Base-by-base conservation (phyloP, 2,113 vertebrate genomes). In the Hydropotes inermis region DNA sequence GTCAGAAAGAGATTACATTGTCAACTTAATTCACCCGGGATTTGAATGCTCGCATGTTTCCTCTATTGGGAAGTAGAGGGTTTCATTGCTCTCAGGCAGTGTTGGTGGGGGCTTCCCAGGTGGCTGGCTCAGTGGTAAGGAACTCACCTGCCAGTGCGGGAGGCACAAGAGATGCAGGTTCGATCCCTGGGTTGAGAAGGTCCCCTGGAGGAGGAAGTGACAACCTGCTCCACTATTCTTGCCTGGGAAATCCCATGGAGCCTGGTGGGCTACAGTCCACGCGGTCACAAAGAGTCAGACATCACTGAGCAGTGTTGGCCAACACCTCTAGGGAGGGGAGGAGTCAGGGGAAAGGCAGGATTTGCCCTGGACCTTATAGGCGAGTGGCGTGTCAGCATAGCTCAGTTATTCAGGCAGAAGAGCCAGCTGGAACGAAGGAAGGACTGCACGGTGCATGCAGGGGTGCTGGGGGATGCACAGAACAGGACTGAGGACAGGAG, bases 1-100 rank as follows among this genome's bases (percentile, higher is more conserved):
- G 43, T 96, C 74, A 81, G 27, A 92, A 93, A 81, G 87, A 96
- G 47, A 67, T 94, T 93, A 21, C 89, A 45, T 83, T 47, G 25
- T 78, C 55, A 78, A 0, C 47, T 30, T 93, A 39, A 74, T 74
- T 90, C 60, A 74, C 30, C 43, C 25, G 15, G 30, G 36, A 5
- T 94, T 60, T 89, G 85, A 28, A 39, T 93, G 39, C 36, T 43
- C 6, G 1, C 23, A 27, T 43, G 70, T 43, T 43, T 76, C 70
- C 39, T 43, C 70, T 85, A 4, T 50, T 45, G 64, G 16, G 47
- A 21, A 61, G 21, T 15, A 14, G 43, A 79, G 17, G 36, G 10
- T 23, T 19, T 55, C 36, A 27, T 12, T 50, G 33, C 30, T 36
- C 16, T 70, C 27, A 8, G 83, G 12, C 17, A n/a, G 16, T 83